phyloP scores from a whole-genome alignment of 2,797 vertebrate species.

The Ctenosaura bakeri region DNA sequence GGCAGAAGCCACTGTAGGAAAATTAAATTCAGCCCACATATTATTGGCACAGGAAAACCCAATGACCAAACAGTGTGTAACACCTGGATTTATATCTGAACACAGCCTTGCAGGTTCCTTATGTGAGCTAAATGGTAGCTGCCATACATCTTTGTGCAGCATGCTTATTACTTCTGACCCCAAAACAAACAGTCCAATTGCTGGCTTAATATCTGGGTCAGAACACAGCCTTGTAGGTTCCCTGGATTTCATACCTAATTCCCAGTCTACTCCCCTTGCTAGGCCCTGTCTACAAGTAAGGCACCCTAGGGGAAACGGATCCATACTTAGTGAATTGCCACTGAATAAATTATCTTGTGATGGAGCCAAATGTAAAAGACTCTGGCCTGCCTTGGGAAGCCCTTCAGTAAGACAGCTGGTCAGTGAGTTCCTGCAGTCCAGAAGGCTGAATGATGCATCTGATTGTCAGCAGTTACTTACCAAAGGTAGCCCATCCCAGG shows the following conservation, averaged over 20 bases:
- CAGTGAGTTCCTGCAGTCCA: constrained; percentile 34
- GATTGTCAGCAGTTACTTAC: constrained; percentile 31
- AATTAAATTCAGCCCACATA: constrained; percentile 51
- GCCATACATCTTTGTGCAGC: background rate
- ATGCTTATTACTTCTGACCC: background rate
- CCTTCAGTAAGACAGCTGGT: constrained; percentile 57
- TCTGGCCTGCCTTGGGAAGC: constrained; percentile 63
- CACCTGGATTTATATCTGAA: constrained; percentile 36
- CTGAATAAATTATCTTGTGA: constrained; percentile 55
- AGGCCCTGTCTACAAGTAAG: constrained; percentile 59
- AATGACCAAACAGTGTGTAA: constrained; percentile 51
- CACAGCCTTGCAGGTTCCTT: too few relatives aligned
- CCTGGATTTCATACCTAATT: constrained; percentile 77
- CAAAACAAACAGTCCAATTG: constrained; percentile 61
- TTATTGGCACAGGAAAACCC: constrained; percentile 47
- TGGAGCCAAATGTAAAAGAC: constrained; percentile 61
- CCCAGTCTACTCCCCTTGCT: constrained; percentile 81
- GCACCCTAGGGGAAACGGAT: constrained; percentile 41
- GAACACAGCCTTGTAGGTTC: constrained; percentile 57
- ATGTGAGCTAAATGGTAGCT: constrained; percentile 49
- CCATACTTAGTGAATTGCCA: constrained; percentile 38
- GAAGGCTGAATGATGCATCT: constrained; percentile 20
- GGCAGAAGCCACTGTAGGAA: constrained; percentile 50
- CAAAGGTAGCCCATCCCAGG: background rate
- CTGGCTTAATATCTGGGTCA: constrained; percentile 42